phyloP scores from a whole-genome alignment of 2,888 invertebrate genomes.

The Ectemnius cavifrons region DNA sequence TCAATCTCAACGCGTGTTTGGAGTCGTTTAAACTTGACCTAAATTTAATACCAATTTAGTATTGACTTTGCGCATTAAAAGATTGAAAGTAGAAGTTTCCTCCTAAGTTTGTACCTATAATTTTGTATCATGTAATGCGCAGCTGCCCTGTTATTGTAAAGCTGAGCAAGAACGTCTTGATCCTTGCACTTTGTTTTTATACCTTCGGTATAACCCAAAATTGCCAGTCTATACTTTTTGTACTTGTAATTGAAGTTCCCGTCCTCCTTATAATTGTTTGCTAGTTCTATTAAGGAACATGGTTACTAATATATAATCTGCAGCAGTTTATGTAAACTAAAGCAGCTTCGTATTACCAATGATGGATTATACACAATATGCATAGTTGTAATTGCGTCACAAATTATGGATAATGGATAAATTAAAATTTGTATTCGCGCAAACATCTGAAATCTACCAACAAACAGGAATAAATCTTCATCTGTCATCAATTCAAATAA shows the following conservation, averaged over 20 bases:
- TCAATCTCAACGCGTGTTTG: constrained; percentile 86
- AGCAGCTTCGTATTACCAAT: no score
- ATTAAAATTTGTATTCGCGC: no score
- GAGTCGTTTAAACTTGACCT: constrained; percentile 90
- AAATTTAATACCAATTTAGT: constrained; percentile 14
- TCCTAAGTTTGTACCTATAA: constrained; percentile 79
- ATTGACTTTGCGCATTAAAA: no score
- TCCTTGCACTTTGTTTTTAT: constrained; percentile 87
- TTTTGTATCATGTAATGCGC: constrained; percentile 92
- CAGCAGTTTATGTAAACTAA: no score
- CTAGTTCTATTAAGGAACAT: constrained; percentile 83
- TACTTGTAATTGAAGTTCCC: constrained; percentile 97
- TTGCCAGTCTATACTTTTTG: constrained; percentile 94
- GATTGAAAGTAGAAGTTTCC: no score
- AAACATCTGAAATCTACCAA: no score
- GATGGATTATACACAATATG: no score
- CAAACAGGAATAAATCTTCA: no score
- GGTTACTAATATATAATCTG: background rate
- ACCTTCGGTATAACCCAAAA: constrained; percentile 93
- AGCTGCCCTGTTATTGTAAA: constrained; percentile 96
- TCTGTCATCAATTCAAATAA: no score
- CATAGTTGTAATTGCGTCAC: no score
- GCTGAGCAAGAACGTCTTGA: constrained; percentile 86
- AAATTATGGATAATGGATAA: no score
- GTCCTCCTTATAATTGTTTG: constrained; percentile 94